Conservation (phyloP, 23 tunicate genomes). For the Halocynthia roretzi region DNA sequence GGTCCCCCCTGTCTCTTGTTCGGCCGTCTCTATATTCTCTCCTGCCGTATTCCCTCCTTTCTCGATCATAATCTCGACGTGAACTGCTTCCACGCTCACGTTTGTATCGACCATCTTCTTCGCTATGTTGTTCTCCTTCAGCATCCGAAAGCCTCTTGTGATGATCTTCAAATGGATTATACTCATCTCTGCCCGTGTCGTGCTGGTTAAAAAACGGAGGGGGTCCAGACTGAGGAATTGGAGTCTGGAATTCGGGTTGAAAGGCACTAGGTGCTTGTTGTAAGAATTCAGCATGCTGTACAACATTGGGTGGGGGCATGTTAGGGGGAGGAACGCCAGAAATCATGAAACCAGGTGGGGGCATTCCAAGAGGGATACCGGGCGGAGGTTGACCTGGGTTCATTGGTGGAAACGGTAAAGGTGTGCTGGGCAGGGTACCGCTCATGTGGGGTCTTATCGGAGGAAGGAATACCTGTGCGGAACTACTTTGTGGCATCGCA, state of each 20-base stretch:
- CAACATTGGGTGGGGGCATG: constrained; percentile 9
- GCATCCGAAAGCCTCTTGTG: constrained; percentile 20
- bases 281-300: background rate
- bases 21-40: constrained; percentile 58
- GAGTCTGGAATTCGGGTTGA: constrained; percentile 21
- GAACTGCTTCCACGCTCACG: constrained; percentile 33
- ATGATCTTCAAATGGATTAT: constrained; percentile 8
- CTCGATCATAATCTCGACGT: constrained; percentile 71
- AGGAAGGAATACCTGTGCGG: constrained; percentile 13
- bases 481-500: constrained; percentile 16
- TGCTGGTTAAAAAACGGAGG: constrained; percentile 8
- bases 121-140: constrained; percentile 29
- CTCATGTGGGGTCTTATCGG: constrained; percentile 8
- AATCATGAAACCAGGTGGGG: constrained; percentile 20
- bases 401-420: constrained; percentile 20
- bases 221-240: background rate
- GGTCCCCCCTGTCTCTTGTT: constrained; percentile 25
- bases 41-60: constrained; percentile 26
- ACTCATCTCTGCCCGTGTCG: background rate
- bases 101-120: constrained; percentile 36
- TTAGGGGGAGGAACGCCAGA: constrained; percentile 9
- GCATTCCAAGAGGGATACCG: constrained; percentile 43
- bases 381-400: constrained; percentile 87
- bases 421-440: constrained; percentile 17
- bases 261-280: constrained; percentile 14